These are phyloP conservation scores for Hirtodrosophila alboralis DNA, from an alignment of 2,888 invertebrate genomes.

Conservation along the genomic window DNA sequence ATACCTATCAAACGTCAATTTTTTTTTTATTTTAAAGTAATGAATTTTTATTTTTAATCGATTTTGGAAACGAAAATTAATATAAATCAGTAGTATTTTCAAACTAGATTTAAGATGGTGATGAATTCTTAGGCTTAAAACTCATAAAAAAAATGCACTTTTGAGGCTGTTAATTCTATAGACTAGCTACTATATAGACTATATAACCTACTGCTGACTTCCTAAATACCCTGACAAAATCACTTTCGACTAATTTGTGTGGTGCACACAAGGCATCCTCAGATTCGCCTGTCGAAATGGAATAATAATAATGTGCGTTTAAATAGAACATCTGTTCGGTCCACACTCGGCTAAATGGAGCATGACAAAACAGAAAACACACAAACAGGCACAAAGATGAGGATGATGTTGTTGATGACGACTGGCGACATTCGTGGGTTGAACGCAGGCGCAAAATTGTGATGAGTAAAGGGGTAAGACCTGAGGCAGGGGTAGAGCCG, in stretches of 20 bases:
- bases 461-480: slow-evolving; percentile 63
- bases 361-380: slow-evolving; percentile 83
- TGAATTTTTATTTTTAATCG: too few relatives aligned
- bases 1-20: too few relatives aligned
- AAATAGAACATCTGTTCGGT: slow-evolving; percentile 85
- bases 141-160: too few relatives aligned
- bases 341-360: slow-evolving; percentile 84
- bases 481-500: slow-evolving; percentile 7
- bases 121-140: too few relatives aligned
- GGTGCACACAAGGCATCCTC: slow-evolving; percentile 63
- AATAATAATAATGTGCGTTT: slow-evolving; percentile 83
- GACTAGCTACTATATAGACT: too few relatives aligned
- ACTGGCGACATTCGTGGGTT: slow-evolving; percentile 32
- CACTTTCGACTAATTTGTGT: slow-evolving; percentile 32
- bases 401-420: slow-evolving; percentile 9
- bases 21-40: too few relatives aligned
- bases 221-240: too few relatives aligned
- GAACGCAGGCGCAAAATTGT: slow-evolving; percentile 66
- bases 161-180: too few relatives aligned
- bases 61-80: too few relatives aligned
- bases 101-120: too few relatives aligned
- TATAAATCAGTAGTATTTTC: too few relatives aligned
- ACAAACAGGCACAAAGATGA: slow-evolving; percentile 49
- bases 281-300: slow-evolving; percentile 79
- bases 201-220: too few relatives aligned